Conservation (phyloP, 2,888 invertebrate genomes). For the Trisateles emortualis region DNA sequence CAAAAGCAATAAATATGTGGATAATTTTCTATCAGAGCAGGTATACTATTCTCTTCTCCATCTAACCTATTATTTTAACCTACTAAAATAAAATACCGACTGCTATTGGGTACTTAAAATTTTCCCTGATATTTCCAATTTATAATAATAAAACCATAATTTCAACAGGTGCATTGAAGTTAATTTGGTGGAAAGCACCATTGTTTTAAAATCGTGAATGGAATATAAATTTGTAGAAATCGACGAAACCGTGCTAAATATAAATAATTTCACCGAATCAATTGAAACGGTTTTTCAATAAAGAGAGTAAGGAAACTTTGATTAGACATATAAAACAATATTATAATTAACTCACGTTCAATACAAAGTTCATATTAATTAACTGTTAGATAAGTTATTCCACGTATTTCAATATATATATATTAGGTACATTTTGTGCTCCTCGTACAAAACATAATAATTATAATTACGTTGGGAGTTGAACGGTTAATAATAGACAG, state of each 20-base stretch:
- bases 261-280: neutral
- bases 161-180: neutral
- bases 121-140: no score
- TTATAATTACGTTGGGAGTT: neutral
- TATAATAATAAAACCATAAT: constrained; percentile 6
- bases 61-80: neutral
- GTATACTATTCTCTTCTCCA: neutral
- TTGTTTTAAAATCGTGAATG: neutral
- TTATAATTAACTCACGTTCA: no score
- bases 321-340: no score
- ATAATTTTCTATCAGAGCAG: no score
- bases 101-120: no score
- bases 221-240: constrained; percentile 9
- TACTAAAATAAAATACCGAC: neutral
- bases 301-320: no score
- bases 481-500: constrained; percentile 7
- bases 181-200: neutral
- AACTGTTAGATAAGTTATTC: neutral
- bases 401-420: neutral
- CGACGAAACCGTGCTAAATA: neutral
- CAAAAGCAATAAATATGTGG: no score
- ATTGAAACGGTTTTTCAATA: no score
- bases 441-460: neutral
- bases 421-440: neutral
- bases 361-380: no score